Base-by-base conservation (phyloP, 2,888 invertebrate genomes). In the Trachelus iudaicus region DNA sequence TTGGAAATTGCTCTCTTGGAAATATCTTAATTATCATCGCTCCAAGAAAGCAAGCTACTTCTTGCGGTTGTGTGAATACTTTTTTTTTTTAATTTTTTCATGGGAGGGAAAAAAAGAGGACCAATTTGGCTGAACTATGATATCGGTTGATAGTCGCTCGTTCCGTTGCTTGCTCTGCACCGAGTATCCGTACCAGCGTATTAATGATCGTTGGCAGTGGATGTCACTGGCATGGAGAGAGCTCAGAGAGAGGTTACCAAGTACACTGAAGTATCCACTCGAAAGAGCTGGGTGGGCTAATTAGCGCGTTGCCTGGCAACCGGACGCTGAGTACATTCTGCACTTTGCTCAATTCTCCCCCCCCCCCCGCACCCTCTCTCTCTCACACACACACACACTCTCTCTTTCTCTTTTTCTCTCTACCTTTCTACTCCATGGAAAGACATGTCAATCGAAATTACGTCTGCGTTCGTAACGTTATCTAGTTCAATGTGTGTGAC, bases 271-370 rank as follows among this genome's bases (percentile, higher is more conserved):
- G 91, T 91, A 89, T 88, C 91, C 90, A 90, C 91, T 91, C 88
- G 84, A 91, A 89, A 90, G 90, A 90, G 90, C 89, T 88, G 90
- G 89, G 89, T 90, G 90, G 90, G 90, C 91, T 91, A 91, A 91
- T 91, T 91, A 91, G 90, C 89, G 87, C 89, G 91, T 91, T 91
- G 91, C 91, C 87, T 87, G 87, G 91, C 89, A 90, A 91, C 91
- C 87, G 85, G 85, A 87, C 87, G 86, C 85, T 84, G 87, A 86
- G 87, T 86, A 88, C 86, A 87, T 89, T 89, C 88, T 87, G 86
- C 87, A 88, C 88, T 87, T 87, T 87, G 83, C 86, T 84, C 83
- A 83, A 83, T 86, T 84, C 81, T 83, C 83, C 79, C 81, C 82
- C 77, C 76, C 77, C 73, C 56, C 73, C 33, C 33, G 33, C 33